These are phyloP conservation scores for Steromphala cineraria DNA, from an alignment of 2,888 invertebrate genomes.

Conservation along the genomic window DNA sequence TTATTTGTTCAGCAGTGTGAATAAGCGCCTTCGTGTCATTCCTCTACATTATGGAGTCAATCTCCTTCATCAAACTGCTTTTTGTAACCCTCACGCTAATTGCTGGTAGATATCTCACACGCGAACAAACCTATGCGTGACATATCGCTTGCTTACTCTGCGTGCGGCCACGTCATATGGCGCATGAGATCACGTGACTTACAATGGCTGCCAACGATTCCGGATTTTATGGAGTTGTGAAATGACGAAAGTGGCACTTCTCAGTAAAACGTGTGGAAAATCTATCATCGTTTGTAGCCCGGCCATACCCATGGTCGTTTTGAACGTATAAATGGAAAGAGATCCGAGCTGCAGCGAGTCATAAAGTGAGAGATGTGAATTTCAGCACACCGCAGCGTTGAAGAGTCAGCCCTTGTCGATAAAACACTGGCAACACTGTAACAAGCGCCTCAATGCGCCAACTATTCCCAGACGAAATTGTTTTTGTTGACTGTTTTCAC, in stretches of 20 bases:
- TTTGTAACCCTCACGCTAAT: constrained; percentile 6
- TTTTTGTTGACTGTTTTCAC: constrained; percentile 21
- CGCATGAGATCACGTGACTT: constrained; percentile 11
- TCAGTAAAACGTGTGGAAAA: constrained; percentile 14
- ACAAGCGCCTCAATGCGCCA: not conserved
- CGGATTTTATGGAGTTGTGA: constrained; percentile 15
- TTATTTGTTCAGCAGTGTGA: not conserved
- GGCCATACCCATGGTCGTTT: constrained; percentile 14
- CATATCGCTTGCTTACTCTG: not conserved
- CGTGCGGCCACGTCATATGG: constrained; percentile 20
- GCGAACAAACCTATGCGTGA: not conserved
- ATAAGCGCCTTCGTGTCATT: constrained; percentile 5
- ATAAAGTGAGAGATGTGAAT: constrained; percentile 11
- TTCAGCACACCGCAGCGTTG: not conserved
- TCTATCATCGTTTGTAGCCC: constrained; percentile 1
- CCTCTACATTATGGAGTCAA: not conserved
- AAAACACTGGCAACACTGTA: not conserved
- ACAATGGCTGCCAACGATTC: constrained; percentile 16
- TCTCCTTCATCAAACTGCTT: constrained; percentile 12
- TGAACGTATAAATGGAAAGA: constrained; percentile 17
- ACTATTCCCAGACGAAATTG: constrained; percentile 8
- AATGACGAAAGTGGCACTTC: constrained; percentile 15
- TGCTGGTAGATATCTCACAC: constrained; percentile 2
- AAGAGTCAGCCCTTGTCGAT: not conserved
- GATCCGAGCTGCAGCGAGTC: not conserved